These are phyloP conservation scores for Lerista edwardsae DNA, from an alignment of 2,797 vertebrate species.

Conservation along the genomic window DNA sequence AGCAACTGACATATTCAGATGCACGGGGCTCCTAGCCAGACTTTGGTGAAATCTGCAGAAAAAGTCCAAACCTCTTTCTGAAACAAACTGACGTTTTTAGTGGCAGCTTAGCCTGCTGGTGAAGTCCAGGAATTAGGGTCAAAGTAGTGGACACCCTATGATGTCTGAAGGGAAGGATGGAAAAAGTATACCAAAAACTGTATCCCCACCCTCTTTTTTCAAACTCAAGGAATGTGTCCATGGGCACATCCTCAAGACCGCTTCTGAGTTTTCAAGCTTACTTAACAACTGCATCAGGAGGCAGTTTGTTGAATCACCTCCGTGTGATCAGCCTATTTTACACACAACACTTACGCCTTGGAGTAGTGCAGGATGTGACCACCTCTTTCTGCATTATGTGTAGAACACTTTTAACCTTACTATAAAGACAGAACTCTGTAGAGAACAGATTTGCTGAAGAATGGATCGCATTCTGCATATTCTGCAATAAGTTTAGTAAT, in stretches of 20 bases:
- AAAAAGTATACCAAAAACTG: not conserved
- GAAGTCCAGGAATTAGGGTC: too few relatives aligned
- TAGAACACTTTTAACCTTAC: not conserved
- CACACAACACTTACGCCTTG: not conserved
- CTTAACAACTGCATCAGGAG: not conserved
- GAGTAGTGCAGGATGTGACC: not conserved
- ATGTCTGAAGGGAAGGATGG: not conserved
- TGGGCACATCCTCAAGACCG: not conserved
- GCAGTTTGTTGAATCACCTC: too few relatives aligned
- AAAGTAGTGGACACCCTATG: not conserved
- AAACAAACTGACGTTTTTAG: too few relatives aligned
- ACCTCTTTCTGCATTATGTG: not conserved
- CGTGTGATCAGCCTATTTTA: too few relatives aligned
- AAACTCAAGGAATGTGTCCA: not conserved
- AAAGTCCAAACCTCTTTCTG: too few relatives aligned
- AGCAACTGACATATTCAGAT: too few relatives aligned
- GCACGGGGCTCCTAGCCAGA: too few relatives aligned
- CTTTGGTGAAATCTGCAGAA: too few relatives aligned
- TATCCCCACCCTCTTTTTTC: not conserved
- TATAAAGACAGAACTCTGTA: too few relatives aligned
- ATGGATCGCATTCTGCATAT: not conserved
- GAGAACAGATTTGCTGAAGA: not conserved
- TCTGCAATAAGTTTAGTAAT: too few relatives aligned
- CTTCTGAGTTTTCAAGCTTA: not conserved
- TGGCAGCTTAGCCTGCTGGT: too few relatives aligned